Evolutionary conservation across 2,113 vertebrate species (phyloP).

Genomic region (human (Homo sapiens)): DNA sequence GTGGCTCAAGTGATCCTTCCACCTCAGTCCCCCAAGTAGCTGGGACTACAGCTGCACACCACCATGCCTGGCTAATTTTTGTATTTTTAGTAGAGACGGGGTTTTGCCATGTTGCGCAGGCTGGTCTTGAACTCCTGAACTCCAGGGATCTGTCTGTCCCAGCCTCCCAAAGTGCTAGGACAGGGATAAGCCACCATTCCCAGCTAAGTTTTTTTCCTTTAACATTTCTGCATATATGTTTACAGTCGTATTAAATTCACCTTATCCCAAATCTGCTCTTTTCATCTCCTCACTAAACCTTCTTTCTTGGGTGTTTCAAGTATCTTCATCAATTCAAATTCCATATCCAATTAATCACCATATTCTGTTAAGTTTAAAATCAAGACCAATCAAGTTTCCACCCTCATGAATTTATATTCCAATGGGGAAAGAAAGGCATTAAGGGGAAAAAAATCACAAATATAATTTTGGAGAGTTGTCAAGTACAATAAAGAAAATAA

Average conservation of each 20-base stretch:
- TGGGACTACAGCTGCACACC: too few relatives aligned
- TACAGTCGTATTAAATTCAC: neutral
- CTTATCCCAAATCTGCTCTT: neutral
- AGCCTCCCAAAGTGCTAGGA: too few relatives aligned
- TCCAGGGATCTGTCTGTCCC: too few relatives aligned
- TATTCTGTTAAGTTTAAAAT: neutral
- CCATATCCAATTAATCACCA: neutral
- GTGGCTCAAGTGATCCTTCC: too few relatives aligned
- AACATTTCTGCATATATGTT: neutral
- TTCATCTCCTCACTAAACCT: neutral
- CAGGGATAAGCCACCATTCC: too few relatives aligned
- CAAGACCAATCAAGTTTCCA: neutral
- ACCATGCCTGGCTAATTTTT: too few relatives aligned
- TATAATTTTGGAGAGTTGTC: neutral
- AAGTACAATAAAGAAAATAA: neutral
- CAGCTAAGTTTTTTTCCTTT: neutral
- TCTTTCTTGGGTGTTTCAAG: neutral
- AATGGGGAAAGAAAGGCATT: neutral
- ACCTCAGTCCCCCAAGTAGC: too few relatives aligned
- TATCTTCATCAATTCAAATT: neutral
- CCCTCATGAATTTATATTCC: neutral
- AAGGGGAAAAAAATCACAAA: conserved; percentile 17
- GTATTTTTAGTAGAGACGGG: too few relatives aligned
- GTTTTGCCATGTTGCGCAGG: too few relatives aligned
- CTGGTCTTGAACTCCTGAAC: too few relatives aligned